Percentiles rank a stretch among this genome's conserved stretches.
Evolutionary conservation across 2,113 vertebrate genomes (phyloP).

Genomic region (Equus quagga): DNA sequence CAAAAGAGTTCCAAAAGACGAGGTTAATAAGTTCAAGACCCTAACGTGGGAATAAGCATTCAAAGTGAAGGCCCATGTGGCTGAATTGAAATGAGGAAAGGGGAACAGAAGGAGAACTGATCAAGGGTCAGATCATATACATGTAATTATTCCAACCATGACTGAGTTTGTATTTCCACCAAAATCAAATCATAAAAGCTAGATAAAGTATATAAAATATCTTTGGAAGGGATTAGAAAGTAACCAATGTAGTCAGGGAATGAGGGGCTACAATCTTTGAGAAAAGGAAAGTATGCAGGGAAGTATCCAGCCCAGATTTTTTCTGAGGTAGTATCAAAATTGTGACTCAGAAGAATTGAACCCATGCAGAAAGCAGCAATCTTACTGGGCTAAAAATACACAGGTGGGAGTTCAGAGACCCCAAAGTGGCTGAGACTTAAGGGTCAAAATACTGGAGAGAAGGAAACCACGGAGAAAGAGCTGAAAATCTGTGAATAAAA

Average conservation of each 20-base stretch:
- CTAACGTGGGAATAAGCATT: not conserved
- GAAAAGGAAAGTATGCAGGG: not conserved
- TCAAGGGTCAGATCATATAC: not conserved
- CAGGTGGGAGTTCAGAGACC: not conserved
- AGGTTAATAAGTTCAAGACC: not conserved
- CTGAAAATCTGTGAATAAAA: not conserved
- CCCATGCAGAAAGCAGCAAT: not conserved
- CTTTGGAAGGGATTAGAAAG: not conserved
- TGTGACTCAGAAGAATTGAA: not conserved
- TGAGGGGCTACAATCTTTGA: not conserved
- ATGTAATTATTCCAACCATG: not conserved
- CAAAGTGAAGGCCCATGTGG: not conserved
- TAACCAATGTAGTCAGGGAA: not conserved
- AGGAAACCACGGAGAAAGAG: constrained; percentile 28
- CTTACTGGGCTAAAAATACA: not conserved
- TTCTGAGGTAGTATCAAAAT: not conserved
- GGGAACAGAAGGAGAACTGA: not conserved
- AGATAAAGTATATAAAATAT: constrained; percentile 10
- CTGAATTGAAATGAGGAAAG: not conserved
- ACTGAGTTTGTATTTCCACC: not conserved
- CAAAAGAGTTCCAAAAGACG: not conserved
- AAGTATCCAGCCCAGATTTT: not conserved
- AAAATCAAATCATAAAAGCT: not conserved
- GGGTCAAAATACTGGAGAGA: not conserved
- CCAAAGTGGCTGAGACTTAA: not conserved